phyloP scores from a whole-genome alignment of 2,113 vertebrate genomes.

The Dolichallabes microphthalmus region DNA sequence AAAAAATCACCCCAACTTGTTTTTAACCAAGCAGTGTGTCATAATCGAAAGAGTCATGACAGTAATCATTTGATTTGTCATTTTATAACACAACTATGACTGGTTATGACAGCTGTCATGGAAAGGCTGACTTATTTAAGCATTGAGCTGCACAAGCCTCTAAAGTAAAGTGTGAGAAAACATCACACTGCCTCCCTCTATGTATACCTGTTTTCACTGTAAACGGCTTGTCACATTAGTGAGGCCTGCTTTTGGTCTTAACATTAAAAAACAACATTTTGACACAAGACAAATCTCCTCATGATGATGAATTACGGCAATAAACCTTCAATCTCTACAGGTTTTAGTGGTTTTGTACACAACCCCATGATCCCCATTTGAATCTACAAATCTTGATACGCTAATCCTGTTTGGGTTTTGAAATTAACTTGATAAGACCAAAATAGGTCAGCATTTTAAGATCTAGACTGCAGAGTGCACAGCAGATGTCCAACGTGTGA shows the following conservation, averaged over 20 bases:
- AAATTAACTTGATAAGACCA: neutral
- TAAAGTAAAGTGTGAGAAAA: conserved; percentile 51
- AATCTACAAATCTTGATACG: neutral
- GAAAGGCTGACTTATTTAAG: conserved; percentile 48
- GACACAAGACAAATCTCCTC: conserved; percentile 45
- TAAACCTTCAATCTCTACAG: conserved; percentile 33
- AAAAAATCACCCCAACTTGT: neutral
- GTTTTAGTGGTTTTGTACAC: neutral
- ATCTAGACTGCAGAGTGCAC: neutral
- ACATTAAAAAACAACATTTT: conserved; percentile 42
- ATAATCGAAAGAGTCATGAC: conserved; percentile 26
- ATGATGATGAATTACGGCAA: conserved; percentile 37
- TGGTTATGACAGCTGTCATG: conserved; percentile 52
- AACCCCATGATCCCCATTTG: neutral
- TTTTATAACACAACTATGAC: conserved; percentile 36
- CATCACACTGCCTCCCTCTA: conserved; percentile 45
- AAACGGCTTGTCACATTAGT: conserved; percentile 55
- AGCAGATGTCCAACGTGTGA: neutral
- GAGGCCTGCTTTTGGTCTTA: conserved; percentile 47
- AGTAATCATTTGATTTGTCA: conserved; percentile 41
- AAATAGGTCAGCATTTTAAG: neutral
- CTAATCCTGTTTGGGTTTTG: neutral
- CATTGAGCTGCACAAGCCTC: conserved; percentile 35
- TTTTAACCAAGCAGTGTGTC: conserved; percentile 7
- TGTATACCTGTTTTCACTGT: conserved; percentile 44